Base-by-base conservation (phyloP, 2,888 invertebrate species). In the Hololepta plana region DNA sequence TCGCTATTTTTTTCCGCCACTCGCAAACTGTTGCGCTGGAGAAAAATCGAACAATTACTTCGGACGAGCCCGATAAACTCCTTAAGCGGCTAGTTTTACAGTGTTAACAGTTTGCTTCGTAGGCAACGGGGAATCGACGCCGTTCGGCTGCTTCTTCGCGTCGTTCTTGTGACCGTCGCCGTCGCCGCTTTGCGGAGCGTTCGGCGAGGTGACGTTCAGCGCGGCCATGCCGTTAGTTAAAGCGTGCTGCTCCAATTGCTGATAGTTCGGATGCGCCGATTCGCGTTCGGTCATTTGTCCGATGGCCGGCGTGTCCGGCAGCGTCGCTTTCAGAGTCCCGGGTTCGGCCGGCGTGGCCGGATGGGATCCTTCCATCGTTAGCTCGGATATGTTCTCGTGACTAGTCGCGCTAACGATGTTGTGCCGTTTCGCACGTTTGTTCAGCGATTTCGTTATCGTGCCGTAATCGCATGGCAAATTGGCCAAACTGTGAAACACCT, bases 401-500 rank as follows among this genome's bases (percentile, higher is more conserved):
- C 64, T 63, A 2, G 42, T 41, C n/a, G n/a, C n/a, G n/a, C n/a
- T n/a, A n/a, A n/a, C n/a, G n/a, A n/a, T n/a, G n/a, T n/a, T n/a
- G n/a, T n/a, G n/a, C n/a, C 57, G 51, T 23, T 54, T 55, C 26
- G 58, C 53, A 14, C 60, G 52, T 40, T 69, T 70, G 23, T 58
- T 64, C 19, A 77, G 57, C 2, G 81, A 76, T 46, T 80, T 76
- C 17, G 79, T 67, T 44, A 98, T 95, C 35, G 88, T 77, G 13
- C 73, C 63, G 53, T 82, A 81, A 54, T 98, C 96, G 32, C 84
- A 81, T 4, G 95, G 91, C 38, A 99, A 58, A 59, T 96, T 98
- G n/a, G 95, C 91, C 43, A 99, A 61, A 34, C 82, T 75, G 59
- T 98, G 95, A 59, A 98, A 98, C 30, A 96, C 91, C 51, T 84